Evolutionary conservation across 2,113 vertebrate genomes (phyloP).

Genomic region (Oreochromis aureus): DNA sequence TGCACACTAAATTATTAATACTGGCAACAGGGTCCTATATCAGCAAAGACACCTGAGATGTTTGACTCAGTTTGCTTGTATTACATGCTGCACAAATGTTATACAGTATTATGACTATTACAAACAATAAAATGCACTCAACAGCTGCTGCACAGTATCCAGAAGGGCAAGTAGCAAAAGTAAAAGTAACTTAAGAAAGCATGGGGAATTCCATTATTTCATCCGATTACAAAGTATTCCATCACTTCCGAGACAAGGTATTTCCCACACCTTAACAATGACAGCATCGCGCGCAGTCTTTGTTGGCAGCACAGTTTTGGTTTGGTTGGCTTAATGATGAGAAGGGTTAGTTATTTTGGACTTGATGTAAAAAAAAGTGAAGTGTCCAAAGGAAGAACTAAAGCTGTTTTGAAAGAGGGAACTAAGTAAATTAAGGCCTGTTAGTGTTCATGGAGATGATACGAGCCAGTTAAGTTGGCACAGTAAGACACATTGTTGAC

Average conservation of each 20-base stretch:
- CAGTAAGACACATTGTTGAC: background rate
- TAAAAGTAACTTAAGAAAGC: background rate
- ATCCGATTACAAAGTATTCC: background rate
- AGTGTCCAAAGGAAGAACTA: background rate
- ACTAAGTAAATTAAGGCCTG: background rate
- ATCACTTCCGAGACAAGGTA: background rate
- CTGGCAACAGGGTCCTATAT: slow-evolving; percentile 22
- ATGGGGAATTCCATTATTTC: background rate
- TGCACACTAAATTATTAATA: slow-evolving; percentile 57
- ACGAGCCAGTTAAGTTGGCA: background rate
- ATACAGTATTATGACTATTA: background rate
- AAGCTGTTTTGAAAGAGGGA: background rate
- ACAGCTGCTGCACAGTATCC: background rate
- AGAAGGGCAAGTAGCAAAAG: fast-evolving
- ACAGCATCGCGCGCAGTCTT: background rate
- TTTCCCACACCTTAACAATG: background rate
- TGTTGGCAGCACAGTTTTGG: background rate
- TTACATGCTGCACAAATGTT: background rate
- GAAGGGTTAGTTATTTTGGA: background rate
- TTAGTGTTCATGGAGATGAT: fast-evolving
- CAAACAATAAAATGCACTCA: background rate
- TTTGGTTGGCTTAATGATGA: background rate
- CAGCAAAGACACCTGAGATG: slow-evolving; percentile 28
- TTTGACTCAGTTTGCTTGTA: background rate
- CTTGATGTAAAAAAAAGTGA: background rate